These are phyloP conservation scores for Morpho achilles DNA, from an alignment of 2,888 invertebrate species.

Conservation along the genomic window DNA sequence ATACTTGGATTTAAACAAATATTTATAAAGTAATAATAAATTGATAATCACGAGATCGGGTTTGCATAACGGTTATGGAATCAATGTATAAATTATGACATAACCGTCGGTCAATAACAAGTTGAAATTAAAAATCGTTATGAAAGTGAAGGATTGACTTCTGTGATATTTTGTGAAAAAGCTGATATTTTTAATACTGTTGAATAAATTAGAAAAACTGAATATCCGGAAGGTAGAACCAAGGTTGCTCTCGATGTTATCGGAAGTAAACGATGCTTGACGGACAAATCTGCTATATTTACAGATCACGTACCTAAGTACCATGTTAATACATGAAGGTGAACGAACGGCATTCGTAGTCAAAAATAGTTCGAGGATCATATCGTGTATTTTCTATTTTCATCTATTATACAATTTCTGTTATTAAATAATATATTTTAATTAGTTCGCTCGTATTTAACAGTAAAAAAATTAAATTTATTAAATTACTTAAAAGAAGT, in stretches of 20 bases:
- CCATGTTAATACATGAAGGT: slow-evolving; percentile 8
- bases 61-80: too few species aligned
- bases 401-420: too few species aligned
- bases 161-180: not conserved
- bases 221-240: slow-evolving; percentile 33
- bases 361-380: not conserved
- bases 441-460: too few species aligned
- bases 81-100: too few species aligned
- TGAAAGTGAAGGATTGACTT: slow-evolving; percentile 5
- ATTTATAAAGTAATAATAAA: too few species aligned
- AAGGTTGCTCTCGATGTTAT: slow-evolving; percentile 40
- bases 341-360: slow-evolving; percentile 7
- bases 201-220: slow-evolving; percentile 27
- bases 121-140: not conserved
- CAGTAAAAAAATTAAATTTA: too few species aligned
- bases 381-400: not conserved
- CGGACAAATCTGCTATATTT: slow-evolving; percentile 26
- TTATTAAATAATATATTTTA: too few species aligned
- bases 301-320: slow-evolving; percentile 15
- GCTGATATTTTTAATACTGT: slow-evolving; percentile 1
- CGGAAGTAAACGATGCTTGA: slow-evolving; percentile 41
- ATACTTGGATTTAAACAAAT: too few species aligned
- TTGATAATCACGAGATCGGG: too few species aligned
- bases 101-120: not conserved
- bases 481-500: too few species aligned